These are phyloP conservation scores for Varroa destructor DNA, from an alignment of 1,140 invertebrate species.

Conservation along the genomic window DNA sequence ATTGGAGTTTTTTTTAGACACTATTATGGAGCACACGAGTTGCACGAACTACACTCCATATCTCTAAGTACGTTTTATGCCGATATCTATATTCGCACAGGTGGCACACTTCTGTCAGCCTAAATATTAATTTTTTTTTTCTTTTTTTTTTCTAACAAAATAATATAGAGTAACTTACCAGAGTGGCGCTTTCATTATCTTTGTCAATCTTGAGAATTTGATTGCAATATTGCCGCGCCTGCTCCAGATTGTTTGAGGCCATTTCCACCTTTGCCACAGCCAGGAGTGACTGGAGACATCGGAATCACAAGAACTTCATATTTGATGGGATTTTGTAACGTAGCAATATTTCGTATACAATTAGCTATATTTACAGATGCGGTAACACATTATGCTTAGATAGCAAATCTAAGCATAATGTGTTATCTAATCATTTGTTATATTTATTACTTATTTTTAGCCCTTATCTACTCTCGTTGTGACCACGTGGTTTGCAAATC, in stretches of 20 bases:
- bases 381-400: neutral
- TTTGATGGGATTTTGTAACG: neutral
- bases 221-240: slow-evolving; percentile 58
- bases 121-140: too few species aligned
- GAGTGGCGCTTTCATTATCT: slow-evolving; percentile 74
- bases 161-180: slow-evolving; percentile 42
- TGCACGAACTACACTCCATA: too few species aligned
- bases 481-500: too few species aligned
- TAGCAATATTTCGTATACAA: neutral
- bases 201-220: slow-evolving; percentile 65
- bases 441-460: too few species aligned
- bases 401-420: slow-evolving; percentile 7
- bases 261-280: slow-evolving; percentile 72
- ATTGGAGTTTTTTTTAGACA: too few species aligned
- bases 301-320: slow-evolving; percentile 27
- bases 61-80: too few species aligned
- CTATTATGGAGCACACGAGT: too few species aligned
- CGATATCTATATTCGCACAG: too few species aligned
- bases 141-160: too few species aligned
- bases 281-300: slow-evolving; percentile 38
- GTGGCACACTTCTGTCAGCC: too few species aligned
- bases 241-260: slow-evolving; percentile 47
- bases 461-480: too few species aligned
- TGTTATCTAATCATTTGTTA: neutral
- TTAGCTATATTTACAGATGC: neutral